Evolutionary conservation across 2,113 vertebrate genomes (phyloP), one percentile per base, ranked within the genome.

Genomic region (Toxotes jaculatrix): DNA sequence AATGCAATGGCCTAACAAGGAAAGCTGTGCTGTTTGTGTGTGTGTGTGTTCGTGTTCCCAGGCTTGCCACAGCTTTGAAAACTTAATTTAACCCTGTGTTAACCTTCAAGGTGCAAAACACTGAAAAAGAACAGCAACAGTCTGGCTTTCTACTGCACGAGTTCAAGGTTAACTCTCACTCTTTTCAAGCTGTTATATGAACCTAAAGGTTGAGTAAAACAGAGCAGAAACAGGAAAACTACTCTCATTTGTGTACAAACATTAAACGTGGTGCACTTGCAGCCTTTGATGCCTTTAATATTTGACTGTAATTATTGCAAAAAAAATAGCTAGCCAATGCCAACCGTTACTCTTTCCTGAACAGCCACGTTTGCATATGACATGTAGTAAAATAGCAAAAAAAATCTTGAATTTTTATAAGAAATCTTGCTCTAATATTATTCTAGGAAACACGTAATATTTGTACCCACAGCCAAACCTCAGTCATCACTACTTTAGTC

Each of bases 41-140:
- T 59, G 60, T 64, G 34, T 64, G 49, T 61, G 69, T 66, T 43
- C 59, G 36, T 45, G 64, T 61, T n/a, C 4, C 23, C 31, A 59
- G 42, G 76, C 23, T 49, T 49, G 55, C 68, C 0, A 3, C 34
- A 40, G 73, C 73, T 77, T 51, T 69, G 34, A 64, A 64, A 77
- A 68, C 67, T 80, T 83, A 89, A 89, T 93, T 93, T 89, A 89
- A 88, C 87, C 87, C 89, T 90, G 82, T 83, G 51, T 74, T 59
- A 19, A 59, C 77, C 45, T 61, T 51, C 16, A 3, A 49, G 60
- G 51, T 59, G 10, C 12, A 57, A 57, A 63, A 57, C 56, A 32
- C 11, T 31, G 34, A 51, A 51, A 27, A 51, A 94, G 90, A 92
- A 92, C 92, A 84, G 75, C 76, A 89, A 88, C 88, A 88, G 61